These are phyloP conservation scores for Chrysodeixis includens DNA, from an alignment of 2,888 invertebrate genomes.

Conservation along the genomic window DNA sequence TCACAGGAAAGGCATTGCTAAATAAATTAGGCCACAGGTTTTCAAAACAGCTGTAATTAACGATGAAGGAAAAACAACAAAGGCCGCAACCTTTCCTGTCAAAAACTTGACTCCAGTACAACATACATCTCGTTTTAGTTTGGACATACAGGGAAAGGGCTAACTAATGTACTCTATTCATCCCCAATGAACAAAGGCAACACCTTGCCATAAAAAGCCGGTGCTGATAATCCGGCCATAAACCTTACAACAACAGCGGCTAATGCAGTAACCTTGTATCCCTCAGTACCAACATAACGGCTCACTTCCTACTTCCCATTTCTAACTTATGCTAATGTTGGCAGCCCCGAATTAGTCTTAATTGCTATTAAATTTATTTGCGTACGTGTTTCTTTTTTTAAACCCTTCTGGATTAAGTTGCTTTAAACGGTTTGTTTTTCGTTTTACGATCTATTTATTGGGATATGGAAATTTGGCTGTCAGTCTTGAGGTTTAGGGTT, in stretches of 20 bases:
- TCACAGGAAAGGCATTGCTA: too few relatives aligned
- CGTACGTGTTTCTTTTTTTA: slow-evolving; percentile 34
- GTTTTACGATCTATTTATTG: background rate
- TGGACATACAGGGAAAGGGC: background rate
- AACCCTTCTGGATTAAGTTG: background rate
- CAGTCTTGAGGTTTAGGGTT: background rate
- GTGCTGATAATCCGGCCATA: slow-evolving; percentile 33
- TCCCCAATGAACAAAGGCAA: background rate
- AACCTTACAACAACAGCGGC: slow-evolving; percentile 25
- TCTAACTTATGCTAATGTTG: slow-evolving; percentile 56
- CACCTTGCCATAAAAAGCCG: slow-evolving; percentile 14
- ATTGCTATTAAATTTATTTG: slow-evolving; percentile 51
- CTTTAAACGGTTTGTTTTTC: background rate
- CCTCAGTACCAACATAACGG: slow-evolving; percentile 51
- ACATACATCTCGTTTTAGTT: background rate
- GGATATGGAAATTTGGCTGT: background rate
- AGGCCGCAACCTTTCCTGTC: background rate
- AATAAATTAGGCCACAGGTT: too few relatives aligned
- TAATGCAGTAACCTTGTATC: slow-evolving; percentile 61
- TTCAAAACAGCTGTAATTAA: background rate
- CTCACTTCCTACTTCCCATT: slow-evolving; percentile 56
- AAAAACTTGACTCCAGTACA: background rate
- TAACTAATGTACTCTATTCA: background rate
- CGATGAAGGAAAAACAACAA: background rate
- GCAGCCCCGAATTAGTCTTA: slow-evolving; percentile 51